A percentile compares a stretch with the other conserved stretches of the same genome.
Evolutionary conservation across 2,113 vertebrate genomes (phyloP).

Genomic region (Pholis gunnellus): DNA sequence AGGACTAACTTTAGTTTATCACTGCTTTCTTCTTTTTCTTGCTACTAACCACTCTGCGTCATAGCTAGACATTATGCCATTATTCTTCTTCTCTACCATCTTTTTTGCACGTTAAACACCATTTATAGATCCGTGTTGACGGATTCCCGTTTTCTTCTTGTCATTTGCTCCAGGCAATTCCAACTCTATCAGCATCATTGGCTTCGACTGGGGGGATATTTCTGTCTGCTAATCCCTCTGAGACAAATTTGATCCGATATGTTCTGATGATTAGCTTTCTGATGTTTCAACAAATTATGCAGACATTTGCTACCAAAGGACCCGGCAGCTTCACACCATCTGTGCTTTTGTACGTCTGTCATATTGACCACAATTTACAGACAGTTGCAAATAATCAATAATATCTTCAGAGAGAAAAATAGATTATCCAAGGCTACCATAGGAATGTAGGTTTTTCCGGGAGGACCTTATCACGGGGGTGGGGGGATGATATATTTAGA

Average conservation of each 20-base stretch:
- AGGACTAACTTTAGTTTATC: background rate
- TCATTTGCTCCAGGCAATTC: constrained; percentile 45
- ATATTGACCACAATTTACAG: constrained; percentile 30
- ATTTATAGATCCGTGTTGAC: constrained; percentile 38
- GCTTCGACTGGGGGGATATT: constrained; percentile 34
- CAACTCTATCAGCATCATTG: constrained; percentile 39
- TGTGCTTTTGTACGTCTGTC: constrained; percentile 25
- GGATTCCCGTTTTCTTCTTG: constrained; percentile 46
- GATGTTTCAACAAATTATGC: constrained; percentile 66
- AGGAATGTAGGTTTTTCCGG: background rate
- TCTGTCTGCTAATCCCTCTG: constrained; percentile 59
- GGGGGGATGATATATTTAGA: constrained; percentile 28
- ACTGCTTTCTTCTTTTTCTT: background rate
- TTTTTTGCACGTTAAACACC: constrained; percentile 20
- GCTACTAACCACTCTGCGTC: background rate
- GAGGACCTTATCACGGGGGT: background rate
- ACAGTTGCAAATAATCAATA: constrained; percentile 32
- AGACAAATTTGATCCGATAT: constrained; percentile 65
- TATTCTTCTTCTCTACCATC: constrained; percentile 15
- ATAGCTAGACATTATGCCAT: constrained; percentile 3
- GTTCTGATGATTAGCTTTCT: constrained; percentile 67
- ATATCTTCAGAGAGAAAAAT: constrained; percentile 9
- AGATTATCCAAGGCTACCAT: background rate
- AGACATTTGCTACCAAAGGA: constrained; percentile 47
- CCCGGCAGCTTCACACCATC: constrained; percentile 47